phyloP scores from a whole-genome alignment of 2,888 invertebrate genomes.

The Bombylius major region DNA sequence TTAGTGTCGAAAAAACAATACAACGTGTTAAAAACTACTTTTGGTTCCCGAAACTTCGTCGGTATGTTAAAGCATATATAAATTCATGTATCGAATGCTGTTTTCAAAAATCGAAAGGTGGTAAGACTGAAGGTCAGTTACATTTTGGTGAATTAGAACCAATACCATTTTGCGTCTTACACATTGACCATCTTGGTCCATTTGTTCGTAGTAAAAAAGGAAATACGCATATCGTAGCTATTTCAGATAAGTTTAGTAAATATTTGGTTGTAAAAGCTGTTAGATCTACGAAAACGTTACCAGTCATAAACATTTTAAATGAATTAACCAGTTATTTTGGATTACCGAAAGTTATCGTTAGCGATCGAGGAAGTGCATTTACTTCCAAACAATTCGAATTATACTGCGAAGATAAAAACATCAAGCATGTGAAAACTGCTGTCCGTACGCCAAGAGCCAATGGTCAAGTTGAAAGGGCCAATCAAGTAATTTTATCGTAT shows the following conservation, averaged over 20 bases:
- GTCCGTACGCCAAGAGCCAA: constrained; percentile 17
- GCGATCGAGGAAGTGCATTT: constrained; percentile 21
- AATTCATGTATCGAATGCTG: constrained; percentile 15
- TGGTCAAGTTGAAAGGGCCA: constrained; percentile 14
- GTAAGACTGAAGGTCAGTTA: constrained; percentile 10
- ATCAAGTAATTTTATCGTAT: constrained; percentile 14
- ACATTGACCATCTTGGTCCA: constrained; percentile 16
- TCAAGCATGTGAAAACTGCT: constrained; percentile 18
- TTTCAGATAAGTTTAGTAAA: constrained; percentile 8
- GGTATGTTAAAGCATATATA: constrained; percentile 14
- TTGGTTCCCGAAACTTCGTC: constrained; percentile 15
- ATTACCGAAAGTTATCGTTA: constrained; percentile 15
- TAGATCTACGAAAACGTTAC: constrained; percentile 12
- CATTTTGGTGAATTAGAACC: constrained; percentile 7
- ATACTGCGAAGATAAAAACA: constrained; percentile 14
- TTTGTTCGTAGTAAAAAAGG: constrained; percentile 9
- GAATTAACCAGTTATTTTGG: constrained; percentile 15
- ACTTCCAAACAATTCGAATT: constrained; percentile 17
- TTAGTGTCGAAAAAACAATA: constrained; percentile 15
- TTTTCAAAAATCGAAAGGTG: constrained; percentile 11
- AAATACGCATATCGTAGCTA: background rate
- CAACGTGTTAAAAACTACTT: constrained; percentile 12
- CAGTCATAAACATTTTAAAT: constrained; percentile 9
- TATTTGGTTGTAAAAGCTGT: constrained; percentile 12
- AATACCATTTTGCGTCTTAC: constrained; percentile 13